A percentile compares a stretch with the other conserved stretches of the same genome.
phyloP scores from a whole-genome alignment of 2,888 invertebrate species.

The Carabus problematicus region DNA sequence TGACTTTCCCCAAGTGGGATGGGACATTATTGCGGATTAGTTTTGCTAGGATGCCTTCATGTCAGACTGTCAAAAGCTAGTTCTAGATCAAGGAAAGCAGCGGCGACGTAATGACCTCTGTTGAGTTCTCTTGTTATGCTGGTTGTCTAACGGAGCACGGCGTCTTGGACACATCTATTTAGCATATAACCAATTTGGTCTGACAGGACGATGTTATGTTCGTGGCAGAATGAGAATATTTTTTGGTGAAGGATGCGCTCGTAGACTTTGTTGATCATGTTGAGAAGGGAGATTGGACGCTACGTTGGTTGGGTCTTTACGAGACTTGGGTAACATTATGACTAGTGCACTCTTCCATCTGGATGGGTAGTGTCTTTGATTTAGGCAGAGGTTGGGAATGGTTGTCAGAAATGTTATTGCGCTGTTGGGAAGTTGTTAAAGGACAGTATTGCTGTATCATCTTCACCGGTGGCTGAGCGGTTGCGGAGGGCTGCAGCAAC shows the following conservation, averaged over 20 bases:
- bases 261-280: neutral
- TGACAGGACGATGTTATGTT: neutral
- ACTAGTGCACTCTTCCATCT: slow-evolving; percentile 8
- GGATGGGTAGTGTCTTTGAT: neutral
- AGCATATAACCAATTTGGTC: neutral
- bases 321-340: slow-evolving; percentile 22
- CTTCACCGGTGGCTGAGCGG: slow-evolving; percentile 17
- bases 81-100: slow-evolving; percentile 8
- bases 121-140: neutral
- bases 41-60: neutral
- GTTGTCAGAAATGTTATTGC: slow-evolving; percentile 1
- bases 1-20: neutral
- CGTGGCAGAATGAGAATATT: too few species aligned
- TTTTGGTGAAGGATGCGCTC: slow-evolving; percentile 2
- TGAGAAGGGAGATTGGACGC: slow-evolving; percentile 8
- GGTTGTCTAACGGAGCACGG: neutral
- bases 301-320: too few species aligned
- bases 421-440: neutral
- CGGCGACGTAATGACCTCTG: neutral
- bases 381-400: slow-evolving; percentile 6
- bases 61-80: slow-evolving; percentile 10
- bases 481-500: neutral
- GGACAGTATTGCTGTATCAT: neutral
- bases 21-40: neutral
- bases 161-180: neutral